Percentiles rank a stretch among this genome's conserved stretches.
These are phyloP conservation scores for Lutraria lutraria DNA, from an alignment of 2,888 invertebrate genomes.

Conservation along the genomic window DNA sequence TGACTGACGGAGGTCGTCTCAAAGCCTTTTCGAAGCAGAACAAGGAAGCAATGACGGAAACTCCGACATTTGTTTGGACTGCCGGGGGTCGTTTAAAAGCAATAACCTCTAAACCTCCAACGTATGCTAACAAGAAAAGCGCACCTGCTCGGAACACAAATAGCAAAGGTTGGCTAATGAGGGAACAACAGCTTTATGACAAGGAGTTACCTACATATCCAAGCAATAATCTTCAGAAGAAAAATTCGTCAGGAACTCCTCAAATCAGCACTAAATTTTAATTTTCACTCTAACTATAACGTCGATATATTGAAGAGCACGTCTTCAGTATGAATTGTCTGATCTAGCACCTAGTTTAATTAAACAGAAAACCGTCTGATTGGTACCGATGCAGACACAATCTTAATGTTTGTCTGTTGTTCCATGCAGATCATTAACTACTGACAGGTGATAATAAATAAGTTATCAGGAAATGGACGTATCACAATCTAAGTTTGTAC, in stretches of 20 bases:
- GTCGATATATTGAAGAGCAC: background rate
- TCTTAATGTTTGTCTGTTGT: too few species aligned
- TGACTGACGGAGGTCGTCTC: background rate
- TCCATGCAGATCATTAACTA: too few species aligned
- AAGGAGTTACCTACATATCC: background rate
- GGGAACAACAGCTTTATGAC: slow-evolving; percentile 21
- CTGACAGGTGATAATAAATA: too few species aligned
- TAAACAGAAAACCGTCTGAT: too few species aligned
- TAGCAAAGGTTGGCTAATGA: slow-evolving; percentile 23
- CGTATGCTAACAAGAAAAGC: background rate
- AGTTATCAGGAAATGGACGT: too few species aligned
- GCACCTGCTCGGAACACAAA: background rate
- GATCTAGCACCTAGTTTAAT: too few species aligned
- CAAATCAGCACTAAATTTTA: background rate
- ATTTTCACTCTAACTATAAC: background rate
- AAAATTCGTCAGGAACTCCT: background rate
- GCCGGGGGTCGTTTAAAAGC: slow-evolving; percentile 15
- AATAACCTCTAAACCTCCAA: background rate
- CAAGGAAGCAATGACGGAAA: background rate
- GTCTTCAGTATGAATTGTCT: too few species aligned
- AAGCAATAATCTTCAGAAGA: background rate
- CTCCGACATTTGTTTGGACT: slow-evolving; percentile 15
- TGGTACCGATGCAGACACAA: too few species aligned
- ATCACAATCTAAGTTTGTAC: too few species aligned
- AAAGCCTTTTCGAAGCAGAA: background rate